Base-by-base conservation (phyloP, 2,113 vertebrate genomes). In the Melanerpes formicivorus region DNA sequence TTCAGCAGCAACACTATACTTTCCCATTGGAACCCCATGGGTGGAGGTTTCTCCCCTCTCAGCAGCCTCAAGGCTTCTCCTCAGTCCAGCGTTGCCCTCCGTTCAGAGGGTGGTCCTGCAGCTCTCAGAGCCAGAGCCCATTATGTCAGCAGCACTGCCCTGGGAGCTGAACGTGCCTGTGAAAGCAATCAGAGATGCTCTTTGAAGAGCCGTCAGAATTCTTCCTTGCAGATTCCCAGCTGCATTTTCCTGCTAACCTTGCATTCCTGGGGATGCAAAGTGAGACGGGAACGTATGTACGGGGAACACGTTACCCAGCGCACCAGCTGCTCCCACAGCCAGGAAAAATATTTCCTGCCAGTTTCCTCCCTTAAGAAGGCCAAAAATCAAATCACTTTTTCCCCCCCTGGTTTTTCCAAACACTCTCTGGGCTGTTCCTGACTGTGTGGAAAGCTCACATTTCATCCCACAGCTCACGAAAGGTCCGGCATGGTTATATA, bases 271-370 rank as follows among this genome's bases (percentile, higher is more conserved):
- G 87, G 66, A 90, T 42, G 82, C 94, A 90, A 87, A 96, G 84
- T 74, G 91, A 95, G 91, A 80, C 1, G 4, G 69, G 87, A 66
- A 94, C 5, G 0, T 76, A 25, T 7, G 87, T n/a, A 70, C 18
- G 3, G 91, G 29, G 50, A 95, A 91, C 55, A 46, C 70, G 87
- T 94, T 80, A 70, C 91, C 85, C 93, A 55, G 69, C 6, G 17
- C 90, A 72, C 82, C 32, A 19, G 87, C 85, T 92, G 44, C 85
- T 90, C 87, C 82, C 70, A 83, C 80, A 70, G 95, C 93, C 84
- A 96, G 94, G 95, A 96, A 96, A 96, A 96, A 96, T 93, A 90
- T 95, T 91, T 96, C 96, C 91, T 86, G 76, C 3, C 4, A 93
- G 48, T 96, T 96, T 95, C 87, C 73, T 92, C 79, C 87, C 73